Base-by-base conservation (phyloP, 2,888 invertebrate species). In the Biston stratarius region DNA sequence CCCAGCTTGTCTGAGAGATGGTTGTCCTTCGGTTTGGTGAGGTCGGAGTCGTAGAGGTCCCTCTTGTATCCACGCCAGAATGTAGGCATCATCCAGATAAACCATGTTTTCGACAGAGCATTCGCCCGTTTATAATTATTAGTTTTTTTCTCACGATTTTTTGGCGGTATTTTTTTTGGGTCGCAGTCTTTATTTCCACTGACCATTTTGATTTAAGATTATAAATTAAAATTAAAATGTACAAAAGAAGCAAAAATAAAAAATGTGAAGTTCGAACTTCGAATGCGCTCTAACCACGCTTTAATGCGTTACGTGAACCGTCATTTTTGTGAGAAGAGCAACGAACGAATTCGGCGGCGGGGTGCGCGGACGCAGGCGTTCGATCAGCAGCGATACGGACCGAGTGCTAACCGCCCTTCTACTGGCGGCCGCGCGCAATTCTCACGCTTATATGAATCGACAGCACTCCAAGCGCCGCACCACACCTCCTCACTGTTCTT, bases 11-110 rank as follows among this genome's bases (percentile, higher is more conserved):
- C 93, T 0, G 96, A 96, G 69, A 92, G 91, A 80, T 97, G 97
- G 78, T 94, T 95, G 49, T 95, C 94, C 70, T 97, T 94, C 15
- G 96, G 96, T 79, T 95, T 94, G 42, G 96, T 96, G 71, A 97
- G 93, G 87, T 97, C 97, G 49, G 95, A 87, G 65, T 96, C 94
- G 80, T 95, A 95, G 42, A 97, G 91, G 75, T 95, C 95, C 76
- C 95, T 90, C 81, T 94, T 95, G 79, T 91, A 93, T n/a, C 96
- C 96, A 73, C 95, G 94, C 87, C 94, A 93, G 81, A 94, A 94
- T 0, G 94, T 94, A 40, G 94, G 94, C 90, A 94, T 90, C 92
- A 94, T 94, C 94, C 94, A 94, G 74, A 89, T 72, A 80, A 94
- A 94, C 93, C 94, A 93, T 88, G 89, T 76, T 77, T 87, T 88